Percentiles rank a stretch among this genome's conserved stretches.
Evolutionary conservation across 2,888 invertebrate species (phyloP).

Genomic region (Euplagia quadripunctaria): DNA sequence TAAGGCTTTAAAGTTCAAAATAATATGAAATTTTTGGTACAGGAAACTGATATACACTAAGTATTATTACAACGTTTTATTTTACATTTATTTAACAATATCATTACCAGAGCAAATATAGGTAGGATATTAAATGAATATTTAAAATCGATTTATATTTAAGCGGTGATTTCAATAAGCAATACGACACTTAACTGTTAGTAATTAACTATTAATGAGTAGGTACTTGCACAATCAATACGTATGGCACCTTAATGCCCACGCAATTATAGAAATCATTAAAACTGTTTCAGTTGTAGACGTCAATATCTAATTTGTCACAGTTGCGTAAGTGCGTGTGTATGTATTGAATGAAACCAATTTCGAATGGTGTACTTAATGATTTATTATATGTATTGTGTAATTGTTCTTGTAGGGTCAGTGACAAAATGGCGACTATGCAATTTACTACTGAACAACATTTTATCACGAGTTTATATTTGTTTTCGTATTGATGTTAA

Average conservation of each 20-base stretch:
- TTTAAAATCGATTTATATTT: neutral
- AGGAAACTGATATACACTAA: too few species aligned
- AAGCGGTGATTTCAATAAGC: neutral
- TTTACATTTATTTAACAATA: too few species aligned
- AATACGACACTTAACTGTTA: neutral
- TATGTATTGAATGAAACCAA: conserved; percentile 37
- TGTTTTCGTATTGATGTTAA: neutral
- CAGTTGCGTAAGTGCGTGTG: conserved; percentile 24
- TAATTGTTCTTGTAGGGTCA: conserved; percentile 25
- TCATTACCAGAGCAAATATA: too few species aligned
- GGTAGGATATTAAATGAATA: too few species aligned
- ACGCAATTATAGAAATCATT: conserved; percentile 36
- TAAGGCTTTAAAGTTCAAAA: too few species aligned
- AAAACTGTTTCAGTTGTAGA: conserved; percentile 34
- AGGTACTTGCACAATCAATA: conserved; percentile 6
- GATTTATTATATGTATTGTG: conserved; percentile 33
- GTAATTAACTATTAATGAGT: conserved; percentile 8
- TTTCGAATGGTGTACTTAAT: conserved; percentile 24
- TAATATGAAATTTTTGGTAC: too few species aligned
- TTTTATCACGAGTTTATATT: neutral
- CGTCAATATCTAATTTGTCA: conserved; percentile 33
- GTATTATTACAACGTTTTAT: too few species aligned
- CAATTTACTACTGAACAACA: neutral
- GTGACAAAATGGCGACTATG: conserved; percentile 1
- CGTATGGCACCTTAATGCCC: neutral